phyloP scores from a whole-genome alignment of 1,140 invertebrate species.

The Tetragonula clypearis region DNA sequence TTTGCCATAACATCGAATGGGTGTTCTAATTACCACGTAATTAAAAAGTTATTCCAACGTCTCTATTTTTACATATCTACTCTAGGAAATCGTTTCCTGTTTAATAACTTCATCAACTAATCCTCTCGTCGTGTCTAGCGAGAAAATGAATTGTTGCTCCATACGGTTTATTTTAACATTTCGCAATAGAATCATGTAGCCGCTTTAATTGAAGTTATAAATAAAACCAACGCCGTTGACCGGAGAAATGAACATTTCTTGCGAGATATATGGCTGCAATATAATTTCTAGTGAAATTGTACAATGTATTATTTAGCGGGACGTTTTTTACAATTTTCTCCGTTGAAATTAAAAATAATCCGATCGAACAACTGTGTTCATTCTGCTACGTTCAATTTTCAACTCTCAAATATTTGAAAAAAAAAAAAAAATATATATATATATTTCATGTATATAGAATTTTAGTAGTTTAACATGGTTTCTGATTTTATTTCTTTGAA shows the following conservation, averaged over 20 bases:
- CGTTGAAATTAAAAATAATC: background rate
- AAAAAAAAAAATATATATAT: too few species aligned
- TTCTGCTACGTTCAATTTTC: too few species aligned
- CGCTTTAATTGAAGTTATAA: background rate
- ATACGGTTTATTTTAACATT: too few species aligned
- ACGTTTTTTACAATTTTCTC: background rate
- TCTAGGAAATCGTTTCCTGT: background rate
- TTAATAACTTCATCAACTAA: background rate
- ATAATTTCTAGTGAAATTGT: background rate
- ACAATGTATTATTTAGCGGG: background rate
- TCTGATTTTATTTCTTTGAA: too few species aligned
- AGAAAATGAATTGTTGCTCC: background rate
- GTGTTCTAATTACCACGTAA: background rate
- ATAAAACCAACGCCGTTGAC: background rate
- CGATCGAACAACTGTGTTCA: background rate
- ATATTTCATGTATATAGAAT: too few species aligned
- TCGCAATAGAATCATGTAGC: background rate
- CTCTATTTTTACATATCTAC: background rate
- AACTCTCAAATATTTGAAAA: too few species aligned
- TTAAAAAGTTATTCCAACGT: background rate
- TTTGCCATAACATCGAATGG: background rate
- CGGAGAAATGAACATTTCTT: background rate
- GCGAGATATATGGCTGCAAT: background rate
- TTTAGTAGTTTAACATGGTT: too few species aligned
- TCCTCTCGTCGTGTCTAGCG: background rate